Percentiles rank a stretch among this genome's conserved stretches.
phyloP scores from a whole-genome alignment of 1,140 invertebrate genomes.

The Eupeodes corollae region DNA sequence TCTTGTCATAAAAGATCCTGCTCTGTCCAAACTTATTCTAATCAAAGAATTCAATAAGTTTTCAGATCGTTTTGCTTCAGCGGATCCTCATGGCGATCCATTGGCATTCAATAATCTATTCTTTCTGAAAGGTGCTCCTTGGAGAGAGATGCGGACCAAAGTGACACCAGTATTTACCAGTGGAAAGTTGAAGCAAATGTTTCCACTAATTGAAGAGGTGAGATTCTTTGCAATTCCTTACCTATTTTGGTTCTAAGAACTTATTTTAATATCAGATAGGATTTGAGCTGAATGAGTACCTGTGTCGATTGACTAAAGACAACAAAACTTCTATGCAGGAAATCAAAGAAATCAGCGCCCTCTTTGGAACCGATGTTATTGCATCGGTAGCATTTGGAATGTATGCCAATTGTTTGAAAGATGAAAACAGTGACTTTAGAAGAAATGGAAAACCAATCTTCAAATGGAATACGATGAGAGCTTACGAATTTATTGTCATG shows the following conservation, averaged over 20 bases:
- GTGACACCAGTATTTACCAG: slow-evolving; percentile 44
- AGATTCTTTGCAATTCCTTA: background rate
- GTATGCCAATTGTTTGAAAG: slow-evolving; percentile 41
- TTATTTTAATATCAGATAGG: no score
- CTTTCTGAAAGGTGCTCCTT: slow-evolving; percentile 29
- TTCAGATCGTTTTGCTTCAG: slow-evolving; percentile 36
- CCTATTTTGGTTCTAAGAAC: no score
- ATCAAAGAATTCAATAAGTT: slow-evolving; percentile 40
- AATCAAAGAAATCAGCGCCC: slow-evolving; percentile 24
- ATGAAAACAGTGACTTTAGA: slow-evolving; percentile 35
- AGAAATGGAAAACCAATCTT: slow-evolving; percentile 39
- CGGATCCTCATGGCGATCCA: slow-evolving; percentile 17
- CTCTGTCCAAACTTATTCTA: slow-evolving; percentile 40
- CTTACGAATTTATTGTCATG: slow-evolving; percentile 25
- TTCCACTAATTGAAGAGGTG: slow-evolving; percentile 30
- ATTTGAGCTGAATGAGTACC: background rate
- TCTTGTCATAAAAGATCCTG: slow-evolving; percentile 41
- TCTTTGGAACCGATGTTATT: slow-evolving; percentile 45
- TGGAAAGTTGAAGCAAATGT: slow-evolving; percentile 45
- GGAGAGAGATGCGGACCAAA: slow-evolving; percentile 41
- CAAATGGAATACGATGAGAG: slow-evolving; percentile 12
- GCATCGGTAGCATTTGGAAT: slow-evolving; percentile 46
- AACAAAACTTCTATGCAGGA: background rate
- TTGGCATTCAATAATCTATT: slow-evolving; percentile 28
- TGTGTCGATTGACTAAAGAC: background rate